phyloP scores from a whole-genome alignment of 2,888 invertebrate species.

The Sesia apiformis region DNA sequence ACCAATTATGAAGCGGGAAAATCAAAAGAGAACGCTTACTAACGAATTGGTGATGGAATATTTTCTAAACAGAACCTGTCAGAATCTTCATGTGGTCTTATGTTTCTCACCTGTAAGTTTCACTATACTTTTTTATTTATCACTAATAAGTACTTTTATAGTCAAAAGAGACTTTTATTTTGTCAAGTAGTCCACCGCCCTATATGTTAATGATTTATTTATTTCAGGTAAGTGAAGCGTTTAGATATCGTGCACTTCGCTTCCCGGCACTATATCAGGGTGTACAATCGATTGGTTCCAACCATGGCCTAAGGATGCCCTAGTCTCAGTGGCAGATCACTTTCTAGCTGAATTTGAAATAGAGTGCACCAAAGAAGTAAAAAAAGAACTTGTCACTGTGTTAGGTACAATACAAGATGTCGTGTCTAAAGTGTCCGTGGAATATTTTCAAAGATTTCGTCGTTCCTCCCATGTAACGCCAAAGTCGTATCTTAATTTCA shows the following conservation, averaged over 20 bases:
- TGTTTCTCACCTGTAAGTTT: slow-evolving; percentile 93
- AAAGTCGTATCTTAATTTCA: slow-evolving; percentile 96
- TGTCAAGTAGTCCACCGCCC: too few relatives aligned
- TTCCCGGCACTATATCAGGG: slow-evolving; percentile 97
- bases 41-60: slow-evolving; percentile 96
- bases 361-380: slow-evolving; percentile 88
- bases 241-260: slow-evolving; percentile 89
- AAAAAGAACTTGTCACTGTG: slow-evolving; percentile 89
- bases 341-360: slow-evolving; percentile 92
- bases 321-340: slow-evolving; percentile 93
- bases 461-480: slow-evolving; percentile 97
- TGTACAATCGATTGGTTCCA: slow-evolving; percentile 99
- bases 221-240: slow-evolving; percentile 92
- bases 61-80: slow-evolving; percentile 91
- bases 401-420: slow-evolving; percentile 95
- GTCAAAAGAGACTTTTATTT: neutral
- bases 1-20: slow-evolving; percentile 95
- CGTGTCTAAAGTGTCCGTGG: slow-evolving; percentile 87
- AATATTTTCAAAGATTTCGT: slow-evolving; percentile 93
- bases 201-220: too few relatives aligned
- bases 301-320: slow-evolving; percentile 97
- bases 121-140: neutral
- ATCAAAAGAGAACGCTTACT: slow-evolving; percentile 89
- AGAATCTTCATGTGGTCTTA: slow-evolving; percentile 94
- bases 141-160: neutral